A percentile compares a stretch with the other conserved stretches of the same genome.
Evolutionary conservation across 2,113 vertebrate genomes (phyloP).

Genomic region (Calyptommatus sinebrachiatus): DNA sequence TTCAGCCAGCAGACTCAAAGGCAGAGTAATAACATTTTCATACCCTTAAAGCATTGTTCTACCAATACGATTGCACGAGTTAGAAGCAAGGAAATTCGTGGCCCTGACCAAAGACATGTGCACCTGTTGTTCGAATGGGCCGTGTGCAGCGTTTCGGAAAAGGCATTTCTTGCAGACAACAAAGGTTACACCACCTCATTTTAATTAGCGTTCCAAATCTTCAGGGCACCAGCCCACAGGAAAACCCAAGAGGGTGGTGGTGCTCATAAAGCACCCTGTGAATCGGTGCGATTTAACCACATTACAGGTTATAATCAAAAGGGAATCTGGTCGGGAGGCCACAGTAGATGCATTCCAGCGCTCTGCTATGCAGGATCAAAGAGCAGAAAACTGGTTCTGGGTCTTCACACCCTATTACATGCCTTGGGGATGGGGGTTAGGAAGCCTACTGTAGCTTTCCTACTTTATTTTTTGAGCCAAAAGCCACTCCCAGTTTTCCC

Average conservation of each 20-base stretch:
- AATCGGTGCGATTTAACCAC: constrained; percentile 24
- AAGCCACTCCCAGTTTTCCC: background rate
- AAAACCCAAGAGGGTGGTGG: constrained; percentile 2
- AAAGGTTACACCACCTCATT: background rate
- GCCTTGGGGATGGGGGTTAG: background rate
- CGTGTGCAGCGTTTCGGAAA: background rate
- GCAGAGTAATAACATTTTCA: constrained; percentile 34
- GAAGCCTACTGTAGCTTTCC: background rate
- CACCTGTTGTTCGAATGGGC: background rate
- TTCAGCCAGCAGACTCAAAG: fast-evolving
- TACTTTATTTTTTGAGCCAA: fast-evolving
- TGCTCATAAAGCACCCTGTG: constrained; percentile 13
- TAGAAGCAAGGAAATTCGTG: constrained; percentile 1
- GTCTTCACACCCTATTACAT: background rate
- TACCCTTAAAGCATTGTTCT: background rate
- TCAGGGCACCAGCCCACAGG: background rate
- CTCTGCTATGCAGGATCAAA: constrained; percentile 21
- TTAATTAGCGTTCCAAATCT: constrained; percentile 29
- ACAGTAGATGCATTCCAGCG: fast-evolving
- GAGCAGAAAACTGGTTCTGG: constrained; percentile 6
- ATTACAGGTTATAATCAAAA: constrained; percentile 35
- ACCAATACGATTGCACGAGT: background rate
- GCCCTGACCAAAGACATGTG: background rate
- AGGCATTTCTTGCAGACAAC: background rate
- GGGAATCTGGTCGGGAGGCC: background rate